Conservation (phyloP, 2,797 vertebrate species). For the Luscinia luscinia region DNA sequence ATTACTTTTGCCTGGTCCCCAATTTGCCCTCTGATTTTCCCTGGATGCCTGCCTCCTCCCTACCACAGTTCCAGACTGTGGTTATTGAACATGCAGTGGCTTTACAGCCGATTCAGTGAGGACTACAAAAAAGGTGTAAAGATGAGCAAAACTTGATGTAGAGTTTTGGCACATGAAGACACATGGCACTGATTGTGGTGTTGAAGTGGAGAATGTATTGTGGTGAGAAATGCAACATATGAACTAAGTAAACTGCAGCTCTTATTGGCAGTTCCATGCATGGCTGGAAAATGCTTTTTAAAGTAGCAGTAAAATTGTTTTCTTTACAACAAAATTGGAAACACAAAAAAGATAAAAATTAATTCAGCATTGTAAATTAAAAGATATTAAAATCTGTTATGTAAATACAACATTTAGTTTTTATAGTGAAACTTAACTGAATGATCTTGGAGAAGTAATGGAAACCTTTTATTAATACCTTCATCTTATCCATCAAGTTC, state of each 20-base stretch:
- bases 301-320: neutral
- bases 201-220: neutral
- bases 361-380: neutral
- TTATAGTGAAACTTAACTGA: neutral
- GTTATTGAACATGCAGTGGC: neutral
- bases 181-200: neutral
- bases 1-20: neutral
- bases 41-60: neutral
- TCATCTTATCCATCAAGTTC: neutral
- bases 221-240: neutral
- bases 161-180: neutral
- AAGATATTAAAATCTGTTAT: neutral
- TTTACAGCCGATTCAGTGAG: neutral
- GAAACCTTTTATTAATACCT: neutral
- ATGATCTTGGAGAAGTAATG: neutral
- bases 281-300: neutral
- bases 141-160: neutral
- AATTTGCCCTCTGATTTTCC: neutral
- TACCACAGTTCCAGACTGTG: fast-evolving
- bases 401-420: neutral
- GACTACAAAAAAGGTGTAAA: neutral
- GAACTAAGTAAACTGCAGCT: neutral
- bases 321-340: neutral
- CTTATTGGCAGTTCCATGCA: neutral
- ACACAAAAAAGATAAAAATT: neutral